Percentiles rank a stretch among this genome's conserved stretches.
Conservation (phyloP, 2,797 vertebrate species). For the Microhierax caerulescens region DNA sequence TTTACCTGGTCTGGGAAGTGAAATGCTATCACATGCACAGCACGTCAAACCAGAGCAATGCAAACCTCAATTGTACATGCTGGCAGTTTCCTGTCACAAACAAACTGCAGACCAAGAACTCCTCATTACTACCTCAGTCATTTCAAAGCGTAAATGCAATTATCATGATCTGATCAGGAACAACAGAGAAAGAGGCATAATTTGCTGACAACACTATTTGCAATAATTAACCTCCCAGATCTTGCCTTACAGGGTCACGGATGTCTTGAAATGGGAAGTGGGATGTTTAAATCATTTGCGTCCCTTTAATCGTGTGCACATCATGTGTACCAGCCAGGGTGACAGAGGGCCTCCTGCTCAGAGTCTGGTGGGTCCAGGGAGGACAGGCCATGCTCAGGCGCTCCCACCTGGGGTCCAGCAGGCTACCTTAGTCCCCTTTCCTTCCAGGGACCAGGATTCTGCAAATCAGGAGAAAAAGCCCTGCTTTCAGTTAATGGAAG, state of each 20-base stretch:
- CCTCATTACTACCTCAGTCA: slow-evolving; percentile 40
- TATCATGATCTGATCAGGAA: slow-evolving; percentile 59
- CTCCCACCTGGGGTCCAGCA: neutral
- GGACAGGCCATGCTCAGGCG: accelerated
- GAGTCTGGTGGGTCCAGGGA: neutral
- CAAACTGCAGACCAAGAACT: slow-evolving; percentile 52
- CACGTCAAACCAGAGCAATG: neutral
- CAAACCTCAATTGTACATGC: neutral
- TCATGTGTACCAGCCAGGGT: neutral
- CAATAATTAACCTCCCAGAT: slow-evolving; percentile 61
- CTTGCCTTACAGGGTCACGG: slow-evolving; percentile 30
- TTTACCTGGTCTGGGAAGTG: neutral
- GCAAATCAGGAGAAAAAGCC: neutral
- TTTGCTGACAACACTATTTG: slow-evolving; percentile 49
- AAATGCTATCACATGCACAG: neutral
- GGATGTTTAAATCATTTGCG: slow-evolving; percentile 5
- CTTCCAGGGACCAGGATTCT: neutral
- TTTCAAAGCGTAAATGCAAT: slow-evolving; percentile 59
- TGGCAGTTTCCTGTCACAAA: slow-evolving; percentile 49
- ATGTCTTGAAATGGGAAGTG: neutral
- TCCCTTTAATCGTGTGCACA: slow-evolving; percentile 17
- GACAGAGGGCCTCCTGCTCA: neutral
- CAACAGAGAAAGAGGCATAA: slow-evolving; percentile 45
- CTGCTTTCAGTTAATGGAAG: neutral
- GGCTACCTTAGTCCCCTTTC: too few relatives aligned